Evolutionary conservation across 1,140 invertebrate genomes (phyloP).

Genomic region (Tetraneura akinire): DNA sequence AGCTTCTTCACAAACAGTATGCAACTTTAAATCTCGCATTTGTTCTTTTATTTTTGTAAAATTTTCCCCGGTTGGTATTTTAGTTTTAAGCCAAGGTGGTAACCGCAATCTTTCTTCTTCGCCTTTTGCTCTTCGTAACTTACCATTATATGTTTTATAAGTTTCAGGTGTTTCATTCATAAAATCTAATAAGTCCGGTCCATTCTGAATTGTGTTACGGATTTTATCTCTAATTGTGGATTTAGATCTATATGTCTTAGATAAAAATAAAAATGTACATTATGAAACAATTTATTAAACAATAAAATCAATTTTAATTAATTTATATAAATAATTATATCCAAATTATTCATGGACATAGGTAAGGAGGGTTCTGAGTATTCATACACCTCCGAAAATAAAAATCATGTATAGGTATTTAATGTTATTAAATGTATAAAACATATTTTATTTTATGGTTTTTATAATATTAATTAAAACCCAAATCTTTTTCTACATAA

Average conservation of each 20-base stretch:
- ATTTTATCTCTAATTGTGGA: slow-evolving; percentile 56
- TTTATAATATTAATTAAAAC: no score
- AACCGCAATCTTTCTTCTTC: slow-evolving; percentile 80
- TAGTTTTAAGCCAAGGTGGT: slow-evolving; percentile 95
- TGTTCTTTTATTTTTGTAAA: slow-evolving; percentile 84
- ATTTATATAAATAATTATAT: no score
- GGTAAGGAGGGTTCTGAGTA: no score
- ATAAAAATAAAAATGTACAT: background rate
- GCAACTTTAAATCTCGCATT: slow-evolving; percentile 83
- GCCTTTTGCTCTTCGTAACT: slow-evolving; percentile 81
- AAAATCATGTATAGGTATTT: no score
- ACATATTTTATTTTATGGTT: no score
- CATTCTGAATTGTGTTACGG: slow-evolving; percentile 64
- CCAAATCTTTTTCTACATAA: no score
- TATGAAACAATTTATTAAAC: no score
- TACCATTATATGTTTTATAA: slow-evolving; percentile 71
- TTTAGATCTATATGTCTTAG: slow-evolving; percentile 37
- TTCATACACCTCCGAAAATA: no score
- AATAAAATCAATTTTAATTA: no score
- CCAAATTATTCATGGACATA: no score
- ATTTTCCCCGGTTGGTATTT: slow-evolving; percentile 88
- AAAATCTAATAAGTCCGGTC: slow-evolving; percentile 69
- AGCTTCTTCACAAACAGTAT: slow-evolving; percentile 98
- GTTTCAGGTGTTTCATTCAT: slow-evolving; percentile 49
- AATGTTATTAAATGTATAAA: no score